These are phyloP conservation scores for pig (Sus scrofa) DNA, from an alignment of 2,113 vertebrate genomes.

Conservation along the genomic window DNA sequence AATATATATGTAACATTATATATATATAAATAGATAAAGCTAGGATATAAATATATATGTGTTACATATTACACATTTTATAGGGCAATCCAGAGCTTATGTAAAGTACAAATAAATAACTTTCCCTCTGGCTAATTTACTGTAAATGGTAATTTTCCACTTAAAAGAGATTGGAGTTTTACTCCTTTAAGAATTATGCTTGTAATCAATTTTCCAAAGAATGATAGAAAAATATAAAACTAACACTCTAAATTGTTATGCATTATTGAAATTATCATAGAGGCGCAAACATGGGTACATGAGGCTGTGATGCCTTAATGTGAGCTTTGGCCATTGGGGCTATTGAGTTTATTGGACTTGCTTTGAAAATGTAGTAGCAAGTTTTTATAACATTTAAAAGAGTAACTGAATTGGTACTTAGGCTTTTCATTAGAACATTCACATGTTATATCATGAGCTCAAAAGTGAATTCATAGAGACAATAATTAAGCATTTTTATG, in stretches of 20 bases:
- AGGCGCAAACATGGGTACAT: not conserved
- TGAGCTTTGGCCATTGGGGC: not conserved
- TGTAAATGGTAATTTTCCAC: conserved; percentile 11
- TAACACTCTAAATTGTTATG: not conserved
- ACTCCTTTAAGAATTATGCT: not conserved
- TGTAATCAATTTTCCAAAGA: not conserved
- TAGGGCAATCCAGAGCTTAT: not conserved
- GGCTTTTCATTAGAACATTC: conserved; percentile 12
- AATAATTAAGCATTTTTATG: not conserved
- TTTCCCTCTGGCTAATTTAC: conserved; percentile 27
- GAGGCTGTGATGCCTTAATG: not conserved
- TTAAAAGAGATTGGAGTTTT: conserved; percentile 4
- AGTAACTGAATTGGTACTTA: not conserved
- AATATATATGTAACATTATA: too few species aligned
- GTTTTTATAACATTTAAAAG: conserved; percentile 13
- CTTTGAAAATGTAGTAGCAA: not conserved
- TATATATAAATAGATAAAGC: too few species aligned
- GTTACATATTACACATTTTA: not conserved
- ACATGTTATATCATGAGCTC: not conserved
- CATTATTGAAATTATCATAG: not conserved
- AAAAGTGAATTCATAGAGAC: not conserved
- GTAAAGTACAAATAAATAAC: not conserved
- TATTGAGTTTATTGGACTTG: conserved; percentile 21
- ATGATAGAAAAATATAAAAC: not conserved
- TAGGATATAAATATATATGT: too few species aligned